A percentile compares a stretch with the other conserved stretches of the same genome.
These are phyloP conservation scores for Ochotona curzoniae DNA, from an alignment of 2,113 vertebrate species.

Conservation along the genomic window DNA sequence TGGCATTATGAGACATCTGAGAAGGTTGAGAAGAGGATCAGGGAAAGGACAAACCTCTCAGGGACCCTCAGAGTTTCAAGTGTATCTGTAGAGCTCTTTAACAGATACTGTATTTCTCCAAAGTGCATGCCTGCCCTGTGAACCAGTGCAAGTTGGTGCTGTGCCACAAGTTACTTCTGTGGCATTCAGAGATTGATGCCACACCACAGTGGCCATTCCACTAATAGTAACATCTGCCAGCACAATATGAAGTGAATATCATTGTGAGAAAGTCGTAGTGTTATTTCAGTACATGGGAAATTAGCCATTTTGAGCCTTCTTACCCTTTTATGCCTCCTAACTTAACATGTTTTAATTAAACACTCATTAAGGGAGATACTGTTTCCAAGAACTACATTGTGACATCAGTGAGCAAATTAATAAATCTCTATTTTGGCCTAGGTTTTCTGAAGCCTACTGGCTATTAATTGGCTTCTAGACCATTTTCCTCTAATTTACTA, in stretches of 20 bases:
- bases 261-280: background rate
- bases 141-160: background rate
- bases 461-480: background rate
- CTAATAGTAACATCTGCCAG: background rate
- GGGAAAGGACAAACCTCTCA: background rate
- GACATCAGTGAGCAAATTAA: background rate
- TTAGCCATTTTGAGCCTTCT: background rate
- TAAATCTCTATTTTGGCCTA: background rate
- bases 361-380: background rate
- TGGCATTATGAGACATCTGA: background rate
- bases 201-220: background rate
- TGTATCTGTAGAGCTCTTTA: background rate
- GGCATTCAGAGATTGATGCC: background rate
- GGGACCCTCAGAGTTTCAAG: background rate
- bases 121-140: background rate
- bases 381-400: background rate
- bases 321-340: background rate
- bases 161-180: background rate
- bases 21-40: background rate
- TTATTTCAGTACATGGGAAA: background rate
- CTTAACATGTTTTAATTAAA: slow-evolving; percentile 45
- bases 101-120: background rate
- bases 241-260: background rate
- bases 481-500: slow-evolving; percentile 14
- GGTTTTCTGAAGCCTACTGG: background rate